A percentile compares a stretch with the other conserved stretches of the same genome.
These are phyloP conservation scores for Mus minutoides DNA, from an alignment of 2,797 vertebrate species.

Conservation along the genomic window DNA sequence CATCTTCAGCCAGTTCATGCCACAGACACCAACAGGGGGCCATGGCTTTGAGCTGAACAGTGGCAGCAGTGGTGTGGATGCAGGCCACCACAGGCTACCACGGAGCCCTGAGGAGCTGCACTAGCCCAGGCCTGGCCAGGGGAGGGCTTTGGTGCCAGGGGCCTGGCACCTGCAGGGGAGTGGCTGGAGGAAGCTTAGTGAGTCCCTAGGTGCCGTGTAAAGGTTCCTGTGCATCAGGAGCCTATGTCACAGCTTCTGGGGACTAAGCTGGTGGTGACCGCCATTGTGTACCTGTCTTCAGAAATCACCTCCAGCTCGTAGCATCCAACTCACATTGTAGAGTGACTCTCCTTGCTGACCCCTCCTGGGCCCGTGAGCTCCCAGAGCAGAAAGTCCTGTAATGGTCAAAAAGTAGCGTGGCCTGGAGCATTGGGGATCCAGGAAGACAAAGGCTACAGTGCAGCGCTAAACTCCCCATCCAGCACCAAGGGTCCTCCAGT, in stretches of 20 bases:
- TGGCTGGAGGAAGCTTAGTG: not conserved
- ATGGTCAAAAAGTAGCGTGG: not conserved
- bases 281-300: rapidly evolving
- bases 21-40: slow-evolving; percentile 89
- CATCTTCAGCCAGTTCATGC: slow-evolving; percentile 99
- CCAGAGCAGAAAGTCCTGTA: not conserved
- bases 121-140: slow-evolving; percentile 74
- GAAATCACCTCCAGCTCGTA: not conserved
- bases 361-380: not conserved
- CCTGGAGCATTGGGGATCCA: not conserved
- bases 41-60: slow-evolving; percentile 87
- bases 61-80: slow-evolving; percentile 87
- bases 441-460: rapidly evolving
- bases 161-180: not conserved
- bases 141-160: slow-evolving; percentile 46
- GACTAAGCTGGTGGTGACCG: rapidly evolving
- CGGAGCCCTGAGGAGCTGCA: slow-evolving; percentile 83
- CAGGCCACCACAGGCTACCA: slow-evolving; percentile 86
- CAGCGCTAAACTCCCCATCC: not conserved
- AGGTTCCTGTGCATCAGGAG: not conserved
- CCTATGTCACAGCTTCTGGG: not conserved
- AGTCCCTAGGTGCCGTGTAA: not conserved
- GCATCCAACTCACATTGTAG: not conserved
- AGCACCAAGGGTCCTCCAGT: not conserved
- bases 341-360: not conserved